Evolutionary conservation across 1,140 invertebrate genomes (phyloP).

Genomic region (Triops longicaudatus): DNA sequence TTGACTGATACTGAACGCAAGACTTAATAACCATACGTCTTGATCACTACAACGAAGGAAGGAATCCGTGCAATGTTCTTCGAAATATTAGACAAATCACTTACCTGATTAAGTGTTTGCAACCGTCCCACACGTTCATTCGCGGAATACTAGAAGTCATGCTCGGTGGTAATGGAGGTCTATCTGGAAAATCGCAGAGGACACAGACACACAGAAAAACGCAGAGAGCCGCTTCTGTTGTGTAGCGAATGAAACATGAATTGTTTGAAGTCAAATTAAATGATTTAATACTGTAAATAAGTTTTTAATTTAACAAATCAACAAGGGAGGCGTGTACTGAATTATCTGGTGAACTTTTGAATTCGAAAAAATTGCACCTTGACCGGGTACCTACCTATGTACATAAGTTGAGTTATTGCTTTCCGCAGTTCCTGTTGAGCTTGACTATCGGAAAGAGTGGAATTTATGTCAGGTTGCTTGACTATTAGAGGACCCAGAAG

Average conservation of each 20-base stretch:
- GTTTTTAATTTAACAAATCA: too few relatives aligned
- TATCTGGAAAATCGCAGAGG: slow-evolving; percentile 40
- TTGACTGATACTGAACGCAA: slow-evolving; percentile 40
- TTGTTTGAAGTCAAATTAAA: too few relatives aligned
- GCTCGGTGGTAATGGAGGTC: slow-evolving; percentile 38
- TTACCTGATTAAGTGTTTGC: slow-evolving; percentile 22
- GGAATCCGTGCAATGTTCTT: neutral
- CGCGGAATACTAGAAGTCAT: slow-evolving; percentile 32
- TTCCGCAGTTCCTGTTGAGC: slow-evolving; percentile 29
- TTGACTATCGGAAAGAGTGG: slow-evolving; percentile 17
- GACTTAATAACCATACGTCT: slow-evolving; percentile 39
- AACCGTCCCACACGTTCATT: slow-evolving; percentile 19
- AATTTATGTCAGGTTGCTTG: slow-evolving; percentile 26
- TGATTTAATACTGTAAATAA: too few relatives aligned
- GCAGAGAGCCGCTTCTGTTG: slow-evolving; percentile 35
- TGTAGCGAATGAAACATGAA: neutral
- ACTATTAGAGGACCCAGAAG: slow-evolving; percentile 37
- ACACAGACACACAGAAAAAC: slow-evolving; percentile 35
- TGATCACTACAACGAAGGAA: slow-evolving; percentile 36
- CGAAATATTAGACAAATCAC: neutral
- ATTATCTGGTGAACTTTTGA: too few relatives aligned
- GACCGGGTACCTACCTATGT: slow-evolving; percentile 29
- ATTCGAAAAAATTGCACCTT: neutral
- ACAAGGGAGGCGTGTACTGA: too few relatives aligned
- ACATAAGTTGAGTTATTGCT: slow-evolving; percentile 32